Evolutionary conservation across 2,888 invertebrate genomes (phyloP), one percentile per base, ranked within the genome.

Genomic region (Pyrrhosoma nymphula): DNA sequence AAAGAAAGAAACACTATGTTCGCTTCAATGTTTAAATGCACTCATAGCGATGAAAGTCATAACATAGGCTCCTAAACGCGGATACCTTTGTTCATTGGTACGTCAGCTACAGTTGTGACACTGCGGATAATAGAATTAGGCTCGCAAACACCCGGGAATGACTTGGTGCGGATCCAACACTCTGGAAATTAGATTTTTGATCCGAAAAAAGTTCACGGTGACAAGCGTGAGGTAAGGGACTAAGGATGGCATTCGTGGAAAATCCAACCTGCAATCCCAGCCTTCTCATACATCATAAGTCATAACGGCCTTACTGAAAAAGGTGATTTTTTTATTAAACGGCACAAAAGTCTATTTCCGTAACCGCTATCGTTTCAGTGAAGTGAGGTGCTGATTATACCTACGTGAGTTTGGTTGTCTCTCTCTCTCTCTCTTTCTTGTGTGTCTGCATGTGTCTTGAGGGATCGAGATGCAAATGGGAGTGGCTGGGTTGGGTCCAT

Each of bases 161-260:
- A 82, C 82, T 82, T 12, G 23, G 69, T 26, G 69, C 10, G 16
- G 26, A 14, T 82, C 82, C 35, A 14, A 35, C 47, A 4, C 14
- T 30, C 82, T n/a, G 82, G 82, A 82, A 60, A 82, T 82, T 82
- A 82, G 14, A 82, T 82, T 35, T 82, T 82, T 35, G 82, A 82
- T 35, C 35, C 69, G 69, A 69, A 69, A 69, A 26, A 69, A 69
- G n/a, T 69, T 20, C 82, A 35, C 30, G 2, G n/a, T 82, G 82
- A 26, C 82, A 82, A 35, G 82, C 82, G 82, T 82, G 82, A 35
- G 82, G 30, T 82, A 82, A 82, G 35, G 82, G 82, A 35, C 82
- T 12, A 6, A 82, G 82, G 35, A 18, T 82, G 35, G 35, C 18
- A 82, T 82, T 82, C 16, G 35, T 82, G 82, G 35, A 10, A 16